phyloP scores from a whole-genome alignment of 2,113 vertebrate genomes.

The Gallinago media region DNA sequence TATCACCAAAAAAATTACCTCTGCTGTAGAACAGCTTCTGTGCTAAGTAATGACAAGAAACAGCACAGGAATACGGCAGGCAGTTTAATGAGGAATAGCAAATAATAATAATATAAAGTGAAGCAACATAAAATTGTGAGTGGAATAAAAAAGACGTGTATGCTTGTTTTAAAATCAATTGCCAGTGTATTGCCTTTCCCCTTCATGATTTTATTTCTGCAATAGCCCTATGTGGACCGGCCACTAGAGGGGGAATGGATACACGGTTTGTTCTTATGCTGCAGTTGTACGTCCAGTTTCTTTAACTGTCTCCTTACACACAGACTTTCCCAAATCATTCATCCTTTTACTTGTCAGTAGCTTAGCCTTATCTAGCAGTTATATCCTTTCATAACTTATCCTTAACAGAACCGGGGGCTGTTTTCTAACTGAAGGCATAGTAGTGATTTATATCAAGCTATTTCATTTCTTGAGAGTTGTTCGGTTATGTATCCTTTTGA shows the following conservation, averaged over 20 bases:
- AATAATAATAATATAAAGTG: neutral
- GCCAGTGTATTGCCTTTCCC: fast-evolving
- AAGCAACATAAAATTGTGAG: neutral
- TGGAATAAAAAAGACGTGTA: fast-evolving
- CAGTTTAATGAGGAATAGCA: neutral
- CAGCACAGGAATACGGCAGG: neutral
- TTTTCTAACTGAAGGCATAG: neutral
- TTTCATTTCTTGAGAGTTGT: neutral
- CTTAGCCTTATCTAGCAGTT: neutral
- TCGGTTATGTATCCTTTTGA: neutral
- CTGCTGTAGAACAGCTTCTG: neutral
- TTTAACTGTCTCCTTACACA: neutral
- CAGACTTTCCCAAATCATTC: neutral
- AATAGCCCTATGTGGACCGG: neutral
- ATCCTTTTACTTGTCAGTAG: neutral
- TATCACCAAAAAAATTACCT: neutral
- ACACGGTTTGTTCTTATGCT: neutral
- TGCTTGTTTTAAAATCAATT: neutral
- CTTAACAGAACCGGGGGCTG: neutral
- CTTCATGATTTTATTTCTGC: neutral
- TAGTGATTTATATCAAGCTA: neutral
- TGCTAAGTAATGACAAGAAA: neutral
- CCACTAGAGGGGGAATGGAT: constrained; percentile 66
- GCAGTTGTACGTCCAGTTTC: fast-evolving
- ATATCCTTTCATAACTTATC: neutral